Evolutionary conservation across 92 coral and sea anemone genomes (phyloP).

Genomic region (Porites evermanni): DNA sequence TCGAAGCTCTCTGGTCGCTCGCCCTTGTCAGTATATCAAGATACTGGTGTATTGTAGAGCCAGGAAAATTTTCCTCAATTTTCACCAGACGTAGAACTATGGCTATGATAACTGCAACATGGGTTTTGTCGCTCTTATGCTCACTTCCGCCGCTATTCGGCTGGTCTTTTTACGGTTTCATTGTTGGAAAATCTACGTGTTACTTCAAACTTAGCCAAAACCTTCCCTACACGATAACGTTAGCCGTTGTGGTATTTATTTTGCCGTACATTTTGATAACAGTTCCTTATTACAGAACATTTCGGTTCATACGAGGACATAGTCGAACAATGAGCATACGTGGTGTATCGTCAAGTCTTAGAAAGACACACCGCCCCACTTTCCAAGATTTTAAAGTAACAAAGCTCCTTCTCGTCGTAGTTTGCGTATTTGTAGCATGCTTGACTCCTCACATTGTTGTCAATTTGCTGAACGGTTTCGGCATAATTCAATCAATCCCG

Average conservation of each 20-base stretch:
- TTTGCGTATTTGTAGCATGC: conserved; percentile 85
- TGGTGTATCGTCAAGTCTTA: conserved; percentile 55
- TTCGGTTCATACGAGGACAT: conserved; percentile 81
- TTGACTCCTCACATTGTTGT: conserved; percentile 84
- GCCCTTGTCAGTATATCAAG: conserved; percentile 82
- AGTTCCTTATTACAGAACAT: conserved; percentile 77
- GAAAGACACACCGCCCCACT: conserved; percentile 65
- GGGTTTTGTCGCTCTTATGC: conserved; percentile 73
- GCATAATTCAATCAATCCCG: conserved; percentile 59
- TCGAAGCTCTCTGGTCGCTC: conserved; percentile 81
- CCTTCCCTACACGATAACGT: conserved; percentile 69
- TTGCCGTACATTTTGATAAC: conserved; percentile 74
- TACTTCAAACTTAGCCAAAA: conserved; percentile 57
- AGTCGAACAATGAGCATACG: conserved; percentile 69
- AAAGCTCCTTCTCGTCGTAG: conserved; percentile 76
- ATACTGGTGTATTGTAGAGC: conserved; percentile 84
- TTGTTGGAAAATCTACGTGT: conserved; percentile 70
- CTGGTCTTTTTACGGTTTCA: conserved; percentile 69
- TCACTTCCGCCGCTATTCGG: conserved; percentile 79
- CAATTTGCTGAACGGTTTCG: conserved; percentile 69
- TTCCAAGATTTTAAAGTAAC: conserved; percentile 90
- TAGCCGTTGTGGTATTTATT: conserved; percentile 68
- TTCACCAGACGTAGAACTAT: conserved; percentile 71
- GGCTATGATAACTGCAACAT: conserved; percentile 69
- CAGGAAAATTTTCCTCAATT: conserved; percentile 73